Evolutionary conservation across 2,888 invertebrate species (phyloP).

Genomic region (Epinotia bilunana): DNA sequence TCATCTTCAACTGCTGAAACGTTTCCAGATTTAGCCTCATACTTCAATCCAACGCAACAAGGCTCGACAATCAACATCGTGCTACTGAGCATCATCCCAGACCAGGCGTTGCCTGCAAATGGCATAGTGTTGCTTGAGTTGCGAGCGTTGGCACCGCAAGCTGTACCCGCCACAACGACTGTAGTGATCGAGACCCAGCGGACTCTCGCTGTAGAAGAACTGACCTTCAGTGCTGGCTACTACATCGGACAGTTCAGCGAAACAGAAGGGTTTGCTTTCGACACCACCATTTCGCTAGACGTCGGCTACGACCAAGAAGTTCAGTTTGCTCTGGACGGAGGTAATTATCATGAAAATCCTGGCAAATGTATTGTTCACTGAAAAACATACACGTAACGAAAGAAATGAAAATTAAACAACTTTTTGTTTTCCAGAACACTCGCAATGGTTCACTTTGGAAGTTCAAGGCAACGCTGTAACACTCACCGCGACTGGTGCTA

Average conservation of each 20-base stretch:
- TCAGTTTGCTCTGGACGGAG: slow-evolving; percentile 54
- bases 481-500: slow-evolving; percentile 31
- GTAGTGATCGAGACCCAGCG: slow-evolving; percentile 51
- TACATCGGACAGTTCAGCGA: slow-evolving; percentile 53
- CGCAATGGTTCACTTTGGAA: slow-evolving; percentile 43
- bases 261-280: slow-evolving; percentile 47
- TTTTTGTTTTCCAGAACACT: slow-evolving; percentile 2
- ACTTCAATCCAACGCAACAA: slow-evolving; percentile 42
- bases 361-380: not conserved
- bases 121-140: slow-evolving; percentile 52
- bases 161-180: slow-evolving; percentile 53
- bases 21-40: slow-evolving; percentile 47
- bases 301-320: slow-evolving; percentile 53
- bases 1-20: slow-evolving; percentile 46
- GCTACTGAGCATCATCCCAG: slow-evolving; percentile 50
- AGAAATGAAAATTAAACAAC: too few species aligned
- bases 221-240: slow-evolving; percentile 51
- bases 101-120: slow-evolving; percentile 52
- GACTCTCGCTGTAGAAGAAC: slow-evolving; percentile 22
- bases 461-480: slow-evolving; percentile 21
- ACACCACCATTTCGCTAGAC: slow-evolving; percentile 47
- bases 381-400: too few species aligned
- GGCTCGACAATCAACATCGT: slow-evolving; percentile 45
- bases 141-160: slow-evolving; percentile 51
- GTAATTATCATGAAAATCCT: slow-evolving; percentile 37